A percentile compares a stretch with the other conserved stretches of the same genome.
Conservation (phyloP, 1,140 invertebrate species). For the Drosophila aff. region DNA sequence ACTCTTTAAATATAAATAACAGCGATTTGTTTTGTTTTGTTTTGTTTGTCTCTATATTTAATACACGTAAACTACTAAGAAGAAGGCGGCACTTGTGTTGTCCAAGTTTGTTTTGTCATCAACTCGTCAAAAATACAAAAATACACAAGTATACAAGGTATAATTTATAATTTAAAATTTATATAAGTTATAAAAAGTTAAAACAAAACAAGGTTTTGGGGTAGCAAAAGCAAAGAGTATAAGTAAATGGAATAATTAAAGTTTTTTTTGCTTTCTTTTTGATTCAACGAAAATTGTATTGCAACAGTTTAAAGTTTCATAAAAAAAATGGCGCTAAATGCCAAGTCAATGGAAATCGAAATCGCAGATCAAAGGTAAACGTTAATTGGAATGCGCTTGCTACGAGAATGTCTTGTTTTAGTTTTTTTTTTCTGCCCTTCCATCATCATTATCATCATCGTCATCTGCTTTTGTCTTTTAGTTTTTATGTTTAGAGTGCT, state of each 20-base stretch:
- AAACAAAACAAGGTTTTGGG: conserved; percentile 54
- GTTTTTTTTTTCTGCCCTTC: conserved; percentile 27
- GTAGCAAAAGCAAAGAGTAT: conserved; percentile 59
- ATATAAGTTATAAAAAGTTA: conserved; percentile 38
- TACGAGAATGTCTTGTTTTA: conserved; percentile 61
- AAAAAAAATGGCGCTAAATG: conserved; percentile 43
- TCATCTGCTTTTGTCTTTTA: conserved; percentile 47
- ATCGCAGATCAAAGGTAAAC: conserved; percentile 28
- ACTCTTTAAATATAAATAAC: conserved; percentile 75
- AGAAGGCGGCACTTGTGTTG: conserved; percentile 59
- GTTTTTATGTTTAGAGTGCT: conserved; percentile 46
- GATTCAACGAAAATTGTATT: conserved; percentile 58
- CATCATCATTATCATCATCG: conserved; percentile 6
- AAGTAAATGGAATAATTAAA: conserved; percentile 31
- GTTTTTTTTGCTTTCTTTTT: conserved; percentile 10
- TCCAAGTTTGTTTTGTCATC: conserved; percentile 64
- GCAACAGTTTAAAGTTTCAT: conserved; percentile 62
- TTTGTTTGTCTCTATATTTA: conserved; percentile 51
- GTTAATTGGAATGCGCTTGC: conserved; percentile 67
- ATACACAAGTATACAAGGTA: conserved; percentile 29
- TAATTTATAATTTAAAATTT: conserved; percentile 34
- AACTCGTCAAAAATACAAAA: conserved; percentile 27
- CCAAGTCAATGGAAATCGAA: conserved; percentile 31
- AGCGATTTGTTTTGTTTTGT: conserved; percentile 36
- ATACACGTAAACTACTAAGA: conserved; percentile 72